A percentile compares a stretch with the other conserved stretches of the same genome.
These are phyloP conservation scores for Meteorus sp. DNA, from an alignment of 1,140 invertebrate genomes.

Conservation along the genomic window DNA sequence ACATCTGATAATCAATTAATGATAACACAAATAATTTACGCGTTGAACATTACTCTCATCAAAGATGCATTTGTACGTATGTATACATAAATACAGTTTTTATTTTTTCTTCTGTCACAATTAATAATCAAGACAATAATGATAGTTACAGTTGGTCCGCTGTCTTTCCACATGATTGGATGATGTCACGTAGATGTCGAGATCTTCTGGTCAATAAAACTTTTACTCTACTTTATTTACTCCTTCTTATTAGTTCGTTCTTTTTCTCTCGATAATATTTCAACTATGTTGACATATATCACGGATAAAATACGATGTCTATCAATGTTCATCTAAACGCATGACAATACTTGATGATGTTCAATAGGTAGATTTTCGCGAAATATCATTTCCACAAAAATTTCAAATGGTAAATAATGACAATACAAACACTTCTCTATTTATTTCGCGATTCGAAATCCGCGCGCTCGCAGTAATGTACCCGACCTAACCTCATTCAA, in stretches of 20 bases:
- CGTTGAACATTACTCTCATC: background rate
- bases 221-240: too few species aligned
- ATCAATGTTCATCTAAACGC: too few species aligned
- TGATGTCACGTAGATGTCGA: too few species aligned
- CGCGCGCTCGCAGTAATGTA: conserved; percentile 33
- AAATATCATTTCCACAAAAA: background rate
- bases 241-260: too few species aligned
- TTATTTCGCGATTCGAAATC: conserved; percentile 31
- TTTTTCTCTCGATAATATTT: too few species aligned
- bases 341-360: too few species aligned
- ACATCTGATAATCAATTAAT: background rate
- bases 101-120: background rate
- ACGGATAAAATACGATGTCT: too few species aligned
- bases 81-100: background rate
- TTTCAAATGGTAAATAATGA: background rate
- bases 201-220: background rate
- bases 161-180: conserved; percentile 31
- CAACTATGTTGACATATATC: too few species aligned
- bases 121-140: conserved; percentile 12
- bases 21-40: background rate
- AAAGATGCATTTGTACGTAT: background rate
- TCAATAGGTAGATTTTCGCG: too few species aligned
- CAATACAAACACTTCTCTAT: conserved; percentile 1
- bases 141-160: conserved; percentile 33
- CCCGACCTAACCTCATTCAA: conserved; percentile 46